Conservation (phyloP, 2,888 invertebrate genomes). For the Parascotia fuliginaria region DNA sequence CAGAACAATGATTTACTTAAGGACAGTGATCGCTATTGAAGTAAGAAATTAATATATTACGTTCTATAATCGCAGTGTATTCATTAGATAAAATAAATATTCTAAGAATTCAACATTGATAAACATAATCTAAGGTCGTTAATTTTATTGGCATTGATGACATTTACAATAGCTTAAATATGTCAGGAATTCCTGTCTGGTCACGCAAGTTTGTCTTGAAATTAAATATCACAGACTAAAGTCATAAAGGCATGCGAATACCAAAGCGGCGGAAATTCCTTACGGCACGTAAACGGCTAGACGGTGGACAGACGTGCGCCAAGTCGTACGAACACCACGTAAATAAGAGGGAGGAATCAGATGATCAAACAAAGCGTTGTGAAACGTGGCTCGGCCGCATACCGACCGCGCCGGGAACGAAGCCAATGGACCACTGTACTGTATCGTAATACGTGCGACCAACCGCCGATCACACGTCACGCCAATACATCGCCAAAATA, state of each 20-base stretch:
- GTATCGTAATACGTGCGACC: constrained; percentile 47
- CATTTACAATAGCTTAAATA: constrained; percentile 42
- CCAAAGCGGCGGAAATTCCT: constrained; percentile 76
- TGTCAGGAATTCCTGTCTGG: constrained; percentile 61
- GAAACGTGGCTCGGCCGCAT: constrained; percentile 74
- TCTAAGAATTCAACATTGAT: constrained; percentile 14
- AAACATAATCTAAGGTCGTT: constrained; percentile 23
- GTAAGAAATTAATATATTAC: too few species aligned
- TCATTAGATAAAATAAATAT: constrained; percentile 1
- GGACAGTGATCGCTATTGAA: too few species aligned
- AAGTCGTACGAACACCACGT: constrained; percentile 63
- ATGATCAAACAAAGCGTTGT: constrained; percentile 78
- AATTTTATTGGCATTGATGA: constrained; percentile 20
- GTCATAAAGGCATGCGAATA: constrained; percentile 71
- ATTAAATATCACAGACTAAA: constrained; percentile 68
- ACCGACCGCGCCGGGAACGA: constrained; percentile 70
- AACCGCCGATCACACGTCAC: constrained; percentile 34
- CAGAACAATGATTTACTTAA: constrained; percentile 11
- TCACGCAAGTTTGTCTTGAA: constrained; percentile 67
- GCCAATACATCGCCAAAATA: constrained; percentile 58
- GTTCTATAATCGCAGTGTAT: too few species aligned
- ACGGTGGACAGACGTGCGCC: constrained; percentile 76
- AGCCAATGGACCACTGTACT: constrained; percentile 75
- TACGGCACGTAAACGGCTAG: constrained; percentile 75
- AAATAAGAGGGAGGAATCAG: constrained; percentile 68